These are phyloP conservation scores for Rhinogobio ventralis DNA, from an alignment of 2,797 vertebrate genomes.

Conservation along the genomic window DNA sequence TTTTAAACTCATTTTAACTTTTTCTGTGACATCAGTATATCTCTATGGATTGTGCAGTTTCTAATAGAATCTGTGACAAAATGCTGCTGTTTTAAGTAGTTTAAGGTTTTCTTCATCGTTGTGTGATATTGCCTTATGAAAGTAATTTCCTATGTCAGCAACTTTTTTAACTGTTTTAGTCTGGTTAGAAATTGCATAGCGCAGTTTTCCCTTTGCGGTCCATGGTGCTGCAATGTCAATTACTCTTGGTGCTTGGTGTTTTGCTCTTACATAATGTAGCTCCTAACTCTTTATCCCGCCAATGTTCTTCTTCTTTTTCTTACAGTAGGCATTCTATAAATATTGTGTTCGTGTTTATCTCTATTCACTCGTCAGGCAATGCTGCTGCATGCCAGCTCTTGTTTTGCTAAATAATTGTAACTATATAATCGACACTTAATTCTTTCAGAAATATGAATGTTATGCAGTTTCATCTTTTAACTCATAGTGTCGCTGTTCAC, in stretches of 20 bases:
- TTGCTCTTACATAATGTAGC: background rate
- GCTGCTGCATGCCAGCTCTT: background rate
- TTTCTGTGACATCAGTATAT: no score
- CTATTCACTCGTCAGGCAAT: background rate
- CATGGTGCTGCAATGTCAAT: background rate
- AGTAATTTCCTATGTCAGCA: background rate
- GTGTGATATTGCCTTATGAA: background rate
- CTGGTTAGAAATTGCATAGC: background rate
- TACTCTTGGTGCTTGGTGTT: background rate
- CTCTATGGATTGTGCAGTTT: no score
- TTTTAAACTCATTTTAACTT: no score
- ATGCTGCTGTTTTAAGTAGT: background rate
- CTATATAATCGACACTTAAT: no score
- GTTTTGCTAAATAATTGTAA: background rate
- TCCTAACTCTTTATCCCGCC: background rate
- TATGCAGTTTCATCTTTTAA: background rate
- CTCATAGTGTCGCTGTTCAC: slow-evolving; percentile 54
- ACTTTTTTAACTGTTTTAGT: background rate
- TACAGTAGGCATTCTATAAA: no score
- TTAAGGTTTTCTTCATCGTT: background rate
- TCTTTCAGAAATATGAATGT: slow-evolving; percentile 22
- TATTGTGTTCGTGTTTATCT: background rate
- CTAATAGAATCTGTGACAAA: background rate
- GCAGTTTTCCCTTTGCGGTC: no score
- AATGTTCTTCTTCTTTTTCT: background rate